Evolutionary conservation across 2,888 invertebrate species (phyloP), one percentile per base, ranked within the genome.

Genomic region (Zeuzera pyrina): DNA sequence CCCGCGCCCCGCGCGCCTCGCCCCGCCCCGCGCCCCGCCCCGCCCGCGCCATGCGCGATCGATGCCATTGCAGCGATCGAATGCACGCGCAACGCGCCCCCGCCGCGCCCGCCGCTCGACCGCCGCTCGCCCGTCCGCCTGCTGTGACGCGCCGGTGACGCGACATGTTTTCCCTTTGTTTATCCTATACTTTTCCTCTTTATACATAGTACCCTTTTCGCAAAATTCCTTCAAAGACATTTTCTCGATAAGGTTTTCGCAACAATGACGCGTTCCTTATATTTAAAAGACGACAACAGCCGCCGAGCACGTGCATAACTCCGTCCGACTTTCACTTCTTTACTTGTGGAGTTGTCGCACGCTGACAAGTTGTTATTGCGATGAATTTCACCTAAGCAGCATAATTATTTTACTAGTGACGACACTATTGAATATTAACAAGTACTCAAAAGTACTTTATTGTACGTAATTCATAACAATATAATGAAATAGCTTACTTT

Each of bases 21-120:
- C 64, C 49, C 58, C n/a, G n/a, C n/a, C n/a, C n/a, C n/a, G n/a
- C 62, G 44, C 44, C 60, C 47, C 66, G n/a, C 12, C 3, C 46
- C 47, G 56, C 61, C 52, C 58, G 63, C 64, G 64, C 64, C 63
- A 63, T 57, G 64, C 64, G 63, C 69, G 77, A 78, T 78, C 79
- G 72, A 77, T 78, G 76, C 53, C 65, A 61, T 62, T 71, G 72
- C 70, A 68, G 66, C 70, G 63, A 63, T 63, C 65, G 66, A 60
- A 63, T 65, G 69, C 67, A 64, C 49, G 59, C 62, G 44, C 44
- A 67, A 64, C 49, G 59, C 62, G 44, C 44, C 60, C 47, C 66
- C 61, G 57, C 59, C 57, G 13, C 16, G n/a, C 15, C 21, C 34
- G 29, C 29, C 34, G 13, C 16, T 29, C 22, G 29, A 29, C 12